These are phyloP conservation scores for Apis florea DNA, from an alignment of 1,140 invertebrate genomes.

Conservation along the genomic window DNA sequence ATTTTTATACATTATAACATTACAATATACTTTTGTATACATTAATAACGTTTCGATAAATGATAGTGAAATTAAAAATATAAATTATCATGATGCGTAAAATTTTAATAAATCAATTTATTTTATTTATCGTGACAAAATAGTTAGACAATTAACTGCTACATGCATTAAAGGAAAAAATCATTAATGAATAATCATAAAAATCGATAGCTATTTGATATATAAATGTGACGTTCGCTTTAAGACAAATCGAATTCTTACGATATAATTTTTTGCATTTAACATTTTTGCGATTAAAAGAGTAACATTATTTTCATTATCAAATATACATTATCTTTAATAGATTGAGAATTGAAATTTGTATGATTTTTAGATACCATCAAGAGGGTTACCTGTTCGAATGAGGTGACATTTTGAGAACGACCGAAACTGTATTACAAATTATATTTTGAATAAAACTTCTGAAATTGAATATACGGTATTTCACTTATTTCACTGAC, in stretches of 20 bases:
- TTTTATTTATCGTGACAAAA: not conserved
- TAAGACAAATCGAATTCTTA: not conserved
- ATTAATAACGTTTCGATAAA: fast-evolving
- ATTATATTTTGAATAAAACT: not conserved
- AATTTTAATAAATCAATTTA: too few relatives aligned
- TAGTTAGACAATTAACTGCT: not conserved
- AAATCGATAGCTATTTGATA: not conserved
- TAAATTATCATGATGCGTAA: not conserved
- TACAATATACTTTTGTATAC: not conserved
- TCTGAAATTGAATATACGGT: not conserved
- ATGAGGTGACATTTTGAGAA: slow-evolving; percentile 2
- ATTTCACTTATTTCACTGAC: slow-evolving; percentile 1
- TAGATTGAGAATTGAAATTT: slow-evolving; percentile 12
- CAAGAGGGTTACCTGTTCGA: slow-evolving; percentile 7
- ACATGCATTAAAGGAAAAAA: too few relatives aligned
- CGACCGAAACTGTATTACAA: not conserved
- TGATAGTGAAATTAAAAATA: not conserved
- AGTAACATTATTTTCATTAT: not conserved
- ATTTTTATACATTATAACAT: not conserved
- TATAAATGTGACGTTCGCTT: not conserved
- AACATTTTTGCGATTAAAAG: not conserved
- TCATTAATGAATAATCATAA: not conserved
- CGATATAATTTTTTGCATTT: not conserved
- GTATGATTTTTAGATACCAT: slow-evolving; percentile 19
- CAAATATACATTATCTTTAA: not conserved